A percentile compares a stretch with the other conserved stretches of the same genome.
Evolutionary conservation across 2,888 invertebrate species (phyloP).

Genomic region (Branchipolynoe longqiensis): DNA sequence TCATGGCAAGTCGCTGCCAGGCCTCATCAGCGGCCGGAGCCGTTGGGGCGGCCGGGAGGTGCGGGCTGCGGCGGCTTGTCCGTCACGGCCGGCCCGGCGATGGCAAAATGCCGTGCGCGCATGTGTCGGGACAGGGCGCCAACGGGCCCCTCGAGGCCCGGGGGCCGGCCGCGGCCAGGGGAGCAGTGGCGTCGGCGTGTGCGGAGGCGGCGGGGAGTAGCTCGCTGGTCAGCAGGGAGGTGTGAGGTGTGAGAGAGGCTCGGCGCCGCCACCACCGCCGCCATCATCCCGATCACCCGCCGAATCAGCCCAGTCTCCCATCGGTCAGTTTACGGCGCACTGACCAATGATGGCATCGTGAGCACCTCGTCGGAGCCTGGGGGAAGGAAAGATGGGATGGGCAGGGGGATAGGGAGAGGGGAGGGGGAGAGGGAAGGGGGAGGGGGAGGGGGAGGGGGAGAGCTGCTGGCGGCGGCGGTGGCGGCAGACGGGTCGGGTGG

Average conservation of each 20-base stretch:
- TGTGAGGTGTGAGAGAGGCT: constrained; percentile 14
- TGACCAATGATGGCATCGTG: constrained; percentile 44
- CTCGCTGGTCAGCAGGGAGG: not conserved
- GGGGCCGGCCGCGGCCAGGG: constrained; percentile 29
- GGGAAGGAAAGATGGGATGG: not conserved
- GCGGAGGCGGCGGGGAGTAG: not conserved
- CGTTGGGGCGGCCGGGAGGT: constrained; percentile 38
- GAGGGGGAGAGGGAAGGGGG: not conserved
- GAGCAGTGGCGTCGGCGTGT: not conserved
- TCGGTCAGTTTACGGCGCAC: constrained; percentile 38
- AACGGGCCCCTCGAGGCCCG: constrained; percentile 31
- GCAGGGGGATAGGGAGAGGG: no score
- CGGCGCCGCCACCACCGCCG: constrained; percentile 18
- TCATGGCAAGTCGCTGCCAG: constrained; percentile 40
- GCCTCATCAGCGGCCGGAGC: constrained; percentile 21
- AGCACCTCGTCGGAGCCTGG: not conserved
- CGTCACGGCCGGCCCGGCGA: constrained; percentile 33
- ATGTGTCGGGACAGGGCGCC: constrained; percentile 32
- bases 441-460: not conserved
- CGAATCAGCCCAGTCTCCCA: constrained; percentile 28
- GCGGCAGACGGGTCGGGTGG: constrained; percentile 5
- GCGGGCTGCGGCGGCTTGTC: constrained; percentile 11
- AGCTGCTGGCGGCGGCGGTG: not conserved
- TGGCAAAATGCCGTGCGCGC: constrained; percentile 55
- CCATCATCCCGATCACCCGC: constrained; percentile 1